phyloP scores from a whole-genome alignment of 2,888 invertebrate genomes.

The Gryllus longicercus region DNA sequence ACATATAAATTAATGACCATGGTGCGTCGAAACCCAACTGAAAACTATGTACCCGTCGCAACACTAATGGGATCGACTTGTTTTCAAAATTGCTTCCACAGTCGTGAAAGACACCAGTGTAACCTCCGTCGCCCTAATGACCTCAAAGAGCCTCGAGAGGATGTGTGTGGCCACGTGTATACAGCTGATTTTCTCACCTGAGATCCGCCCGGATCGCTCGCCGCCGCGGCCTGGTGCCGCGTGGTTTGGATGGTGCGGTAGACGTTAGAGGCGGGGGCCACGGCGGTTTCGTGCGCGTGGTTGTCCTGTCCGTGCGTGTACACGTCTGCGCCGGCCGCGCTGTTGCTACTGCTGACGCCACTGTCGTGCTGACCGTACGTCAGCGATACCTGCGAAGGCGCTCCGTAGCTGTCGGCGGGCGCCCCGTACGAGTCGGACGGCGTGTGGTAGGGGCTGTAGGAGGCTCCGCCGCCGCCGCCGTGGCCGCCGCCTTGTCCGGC shows the following conservation, averaged over 20 bases:
- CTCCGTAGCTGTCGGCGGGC: slow-evolving; percentile 24
- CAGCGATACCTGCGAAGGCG: neutral
- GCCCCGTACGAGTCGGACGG: slow-evolving; percentile 26
- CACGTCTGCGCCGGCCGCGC: neutral
- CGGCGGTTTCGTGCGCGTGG: neutral
- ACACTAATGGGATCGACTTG: too few species aligned
- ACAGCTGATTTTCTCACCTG: neutral
- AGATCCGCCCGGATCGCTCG: neutral
- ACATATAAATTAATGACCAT: too few species aligned
- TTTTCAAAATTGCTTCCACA: too few species aligned
- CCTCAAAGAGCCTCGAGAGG: too few species aligned
- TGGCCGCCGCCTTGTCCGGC: neutral
- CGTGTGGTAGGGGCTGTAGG: neutral
- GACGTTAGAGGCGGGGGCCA: neutral
- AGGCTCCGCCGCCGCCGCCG: neutral
- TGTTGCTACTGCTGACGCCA: neutral
- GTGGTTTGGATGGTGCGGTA: neutral
- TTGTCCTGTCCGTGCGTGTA: neutral
- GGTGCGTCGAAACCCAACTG: too few species aligned
- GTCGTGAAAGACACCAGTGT: too few species aligned
- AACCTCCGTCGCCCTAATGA: too few species aligned
- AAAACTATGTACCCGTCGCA: too few species aligned
- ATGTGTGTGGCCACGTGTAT: too few species aligned
- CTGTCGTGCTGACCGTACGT: neutral
- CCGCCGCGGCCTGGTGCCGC: neutral